Evolutionary conservation across 2,113 vertebrate genomes (phyloP).

Genomic region (Pterocles orientalis): DNA sequence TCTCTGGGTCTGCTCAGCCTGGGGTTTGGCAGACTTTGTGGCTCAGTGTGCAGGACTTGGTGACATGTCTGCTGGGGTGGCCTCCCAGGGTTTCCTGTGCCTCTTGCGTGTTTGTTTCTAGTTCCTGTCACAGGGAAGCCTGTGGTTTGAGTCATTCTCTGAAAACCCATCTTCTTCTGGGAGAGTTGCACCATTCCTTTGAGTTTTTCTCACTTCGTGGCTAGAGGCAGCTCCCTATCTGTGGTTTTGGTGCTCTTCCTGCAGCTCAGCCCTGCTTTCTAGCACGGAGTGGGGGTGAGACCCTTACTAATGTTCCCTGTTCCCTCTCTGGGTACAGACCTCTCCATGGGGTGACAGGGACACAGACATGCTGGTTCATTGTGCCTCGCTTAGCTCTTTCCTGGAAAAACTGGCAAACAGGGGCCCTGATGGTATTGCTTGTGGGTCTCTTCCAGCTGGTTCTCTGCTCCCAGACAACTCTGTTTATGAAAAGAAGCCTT

Average conservation of each 20-base stretch:
- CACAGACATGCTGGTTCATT: neutral
- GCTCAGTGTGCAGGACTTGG: neutral
- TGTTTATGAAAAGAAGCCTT: neutral
- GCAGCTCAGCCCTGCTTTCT: neutral
- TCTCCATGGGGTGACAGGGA: rapidly evolving
- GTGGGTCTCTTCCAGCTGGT: neutral
- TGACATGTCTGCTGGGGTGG: neutral
- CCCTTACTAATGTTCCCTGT: too few species aligned
- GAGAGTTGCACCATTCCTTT: rapidly evolving
- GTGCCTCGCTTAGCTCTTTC: too few species aligned
- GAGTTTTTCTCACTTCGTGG: rapidly evolving
- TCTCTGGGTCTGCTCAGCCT: rapidly evolving
- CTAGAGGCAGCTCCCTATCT: neutral
- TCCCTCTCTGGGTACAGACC: neutral
- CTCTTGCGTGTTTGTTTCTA: neutral
- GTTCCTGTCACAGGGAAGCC: neutral
- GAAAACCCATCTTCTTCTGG: neutral
- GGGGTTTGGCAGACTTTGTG: neutral
- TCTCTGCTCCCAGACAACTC: too few species aligned
- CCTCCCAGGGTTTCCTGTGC: neutral
- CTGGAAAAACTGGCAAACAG: neutral
- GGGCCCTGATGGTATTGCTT: rapidly evolving
- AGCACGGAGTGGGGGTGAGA: rapidly evolving
- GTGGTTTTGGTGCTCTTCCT: neutral
- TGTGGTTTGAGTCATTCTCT: neutral